Evolutionary conservation across 2,113 vertebrate genomes (phyloP).

Genomic region (Channa argus): DNA sequence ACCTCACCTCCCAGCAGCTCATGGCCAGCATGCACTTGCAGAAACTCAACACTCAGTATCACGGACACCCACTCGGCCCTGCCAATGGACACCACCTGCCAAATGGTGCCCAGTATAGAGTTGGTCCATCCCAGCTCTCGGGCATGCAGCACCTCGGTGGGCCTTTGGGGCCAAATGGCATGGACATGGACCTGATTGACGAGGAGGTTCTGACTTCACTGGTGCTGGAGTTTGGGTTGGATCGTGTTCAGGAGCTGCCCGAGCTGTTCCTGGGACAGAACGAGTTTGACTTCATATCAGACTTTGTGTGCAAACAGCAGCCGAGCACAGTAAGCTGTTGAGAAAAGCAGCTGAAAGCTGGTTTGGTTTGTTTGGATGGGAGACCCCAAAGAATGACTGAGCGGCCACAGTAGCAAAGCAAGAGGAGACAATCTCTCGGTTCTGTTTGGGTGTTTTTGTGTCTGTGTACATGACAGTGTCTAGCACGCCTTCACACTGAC

Average conservation of each 20-base stretch:
- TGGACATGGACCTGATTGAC: conserved; percentile 95
- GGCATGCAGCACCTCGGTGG: conserved; percentile 86
- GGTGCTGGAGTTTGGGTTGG: conserved; percentile 93
- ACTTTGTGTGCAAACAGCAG: conserved; percentile 95
- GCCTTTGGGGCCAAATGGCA: conserved; percentile 85
- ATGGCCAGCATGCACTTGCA: conserved; percentile 94
- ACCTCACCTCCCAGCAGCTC: conserved; percentile 88
- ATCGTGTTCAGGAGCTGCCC: conserved; percentile 94
- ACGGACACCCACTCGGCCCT: conserved; percentile 83
- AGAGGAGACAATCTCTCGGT: conserved; percentile 73
- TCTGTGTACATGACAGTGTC: conserved; percentile 65
- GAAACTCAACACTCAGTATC: conserved; percentile 91
- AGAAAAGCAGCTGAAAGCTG: conserved; percentile 53
- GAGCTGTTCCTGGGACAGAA: conserved; percentile 98
- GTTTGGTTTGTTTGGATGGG: conserved; percentile 43
- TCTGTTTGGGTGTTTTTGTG: conserved; percentile 70
- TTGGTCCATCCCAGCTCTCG: conserved; percentile 82
- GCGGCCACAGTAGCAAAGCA: conserved; percentile 67
- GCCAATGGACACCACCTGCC: conserved; percentile 81
- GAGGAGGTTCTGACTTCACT: conserved; percentile 96
- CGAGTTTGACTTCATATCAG: conserved; percentile 95
- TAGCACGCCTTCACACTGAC: conserved; percentile 45
- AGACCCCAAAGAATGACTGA: conserved; percentile 65
- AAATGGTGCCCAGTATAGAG: conserved; percentile 82
- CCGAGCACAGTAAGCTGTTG: conserved; percentile 94